Percentiles rank a stretch among this genome's conserved stretches.
Conservation (phyloP, 2,888 invertebrate species). For the Dolichomitus sp. region DNA sequence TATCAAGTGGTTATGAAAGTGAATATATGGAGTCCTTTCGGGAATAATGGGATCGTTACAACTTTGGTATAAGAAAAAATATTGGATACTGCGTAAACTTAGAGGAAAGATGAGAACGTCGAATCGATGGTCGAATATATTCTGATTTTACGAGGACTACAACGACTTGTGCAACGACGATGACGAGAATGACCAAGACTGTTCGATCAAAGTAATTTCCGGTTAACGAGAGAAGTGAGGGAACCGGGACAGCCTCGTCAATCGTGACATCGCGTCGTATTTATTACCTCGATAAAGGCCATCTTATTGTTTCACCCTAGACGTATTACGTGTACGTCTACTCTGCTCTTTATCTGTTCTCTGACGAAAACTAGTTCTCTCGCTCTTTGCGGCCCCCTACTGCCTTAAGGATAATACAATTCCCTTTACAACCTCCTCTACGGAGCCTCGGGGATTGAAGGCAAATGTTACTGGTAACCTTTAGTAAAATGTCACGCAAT, state of each 20-base stretch:
- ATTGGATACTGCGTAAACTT: slow-evolving; percentile 13
- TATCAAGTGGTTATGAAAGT: too few species aligned
- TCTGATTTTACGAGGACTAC: slow-evolving; percentile 62
- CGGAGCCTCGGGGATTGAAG: slow-evolving; percentile 73
- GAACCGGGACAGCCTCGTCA: slow-evolving; percentile 52
- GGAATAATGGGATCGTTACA: too few species aligned
- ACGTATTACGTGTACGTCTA: slow-evolving; percentile 49
- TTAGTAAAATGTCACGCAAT: slow-evolving; percentile 53
- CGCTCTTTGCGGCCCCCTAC: slow-evolving; percentile 35
- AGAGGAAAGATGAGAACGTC: slow-evolving; percentile 39
- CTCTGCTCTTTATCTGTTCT: slow-evolving; percentile 29
- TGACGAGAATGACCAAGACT: slow-evolving; percentile 64
- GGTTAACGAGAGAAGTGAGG: slow-evolving; percentile 58
- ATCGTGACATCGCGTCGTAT: slow-evolving; percentile 58
- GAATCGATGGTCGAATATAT: slow-evolving; percentile 61
- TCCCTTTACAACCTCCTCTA: slow-evolving; percentile 67
- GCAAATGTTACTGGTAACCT: slow-evolving; percentile 53
- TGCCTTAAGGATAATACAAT: slow-evolving; percentile 71
- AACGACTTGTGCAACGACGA: slow-evolving; percentile 42
- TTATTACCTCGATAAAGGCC: slow-evolving; percentile 79
- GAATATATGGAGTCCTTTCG: too few species aligned
- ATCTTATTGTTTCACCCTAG: slow-evolving; percentile 78
- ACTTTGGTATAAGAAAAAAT: slow-evolving; percentile 5
- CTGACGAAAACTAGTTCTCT: slow-evolving; percentile 11
- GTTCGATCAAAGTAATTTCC: slow-evolving; percentile 66